Evolutionary conservation across 2,113 vertebrate genomes (phyloP).

Genomic region (Trachemys scripta): DNA sequence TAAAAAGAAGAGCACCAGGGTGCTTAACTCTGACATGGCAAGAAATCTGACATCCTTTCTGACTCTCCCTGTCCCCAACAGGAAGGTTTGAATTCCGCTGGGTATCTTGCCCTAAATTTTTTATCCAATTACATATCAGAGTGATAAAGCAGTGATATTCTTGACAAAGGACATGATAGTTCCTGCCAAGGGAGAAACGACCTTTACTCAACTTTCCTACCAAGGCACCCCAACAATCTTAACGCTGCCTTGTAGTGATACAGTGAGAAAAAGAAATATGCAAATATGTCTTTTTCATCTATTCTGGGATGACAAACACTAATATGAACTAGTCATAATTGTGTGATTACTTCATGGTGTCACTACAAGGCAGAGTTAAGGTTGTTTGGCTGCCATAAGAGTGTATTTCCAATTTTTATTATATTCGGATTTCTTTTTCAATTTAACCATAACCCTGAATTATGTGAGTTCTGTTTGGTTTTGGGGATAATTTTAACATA

Average conservation of each 20-base stretch:
- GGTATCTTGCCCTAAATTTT: background rate
- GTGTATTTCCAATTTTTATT: background rate
- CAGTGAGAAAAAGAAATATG: background rate
- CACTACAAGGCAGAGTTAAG: background rate
- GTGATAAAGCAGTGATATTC: background rate
- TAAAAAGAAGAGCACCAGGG: background rate
- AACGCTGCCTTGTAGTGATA: background rate
- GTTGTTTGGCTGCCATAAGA: background rate
- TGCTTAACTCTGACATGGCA: background rate
- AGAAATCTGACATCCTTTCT: background rate
- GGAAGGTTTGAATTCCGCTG: background rate
- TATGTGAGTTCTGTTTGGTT: background rate
- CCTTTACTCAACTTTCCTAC: background rate
- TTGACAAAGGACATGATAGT: background rate
- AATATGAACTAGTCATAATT: background rate
- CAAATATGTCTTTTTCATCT: background rate
- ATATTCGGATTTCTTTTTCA: background rate
- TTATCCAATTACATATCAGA: background rate
- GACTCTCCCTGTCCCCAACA: background rate
- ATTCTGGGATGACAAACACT: background rate
- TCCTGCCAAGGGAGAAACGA: background rate
- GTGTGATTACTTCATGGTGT: background rate
- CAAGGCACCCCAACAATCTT: background rate
- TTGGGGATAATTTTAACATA: background rate
- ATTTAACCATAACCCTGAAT: background rate